Evolutionary conservation across 2,888 invertebrate species (phyloP).

Genomic region (Callyntrura guangdongensis): DNA sequence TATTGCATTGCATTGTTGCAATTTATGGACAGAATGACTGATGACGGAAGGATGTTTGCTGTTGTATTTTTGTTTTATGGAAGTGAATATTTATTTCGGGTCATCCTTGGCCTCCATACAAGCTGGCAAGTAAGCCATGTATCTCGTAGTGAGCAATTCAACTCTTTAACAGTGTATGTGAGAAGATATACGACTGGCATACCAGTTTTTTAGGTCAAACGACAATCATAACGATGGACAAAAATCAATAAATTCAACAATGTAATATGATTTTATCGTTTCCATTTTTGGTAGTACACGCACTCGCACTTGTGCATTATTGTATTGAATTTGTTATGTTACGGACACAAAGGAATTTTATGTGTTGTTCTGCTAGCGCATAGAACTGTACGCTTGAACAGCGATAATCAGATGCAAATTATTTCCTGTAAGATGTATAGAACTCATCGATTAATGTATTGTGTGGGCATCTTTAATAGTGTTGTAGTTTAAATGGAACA

Average conservation of each 20-base stretch:
- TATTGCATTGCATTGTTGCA: constrained; percentile 53
- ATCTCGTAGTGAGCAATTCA: background rate
- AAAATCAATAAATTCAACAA: constrained; percentile 62
- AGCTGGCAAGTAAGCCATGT: too few relatives aligned
- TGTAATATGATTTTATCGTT: constrained; percentile 1
- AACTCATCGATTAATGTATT: background rate
- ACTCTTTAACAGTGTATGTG: background rate
- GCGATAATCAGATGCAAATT: constrained; percentile 55
- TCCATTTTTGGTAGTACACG: background rate
- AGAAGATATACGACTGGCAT: constrained; percentile 5
- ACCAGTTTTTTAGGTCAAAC: constrained; percentile 63
- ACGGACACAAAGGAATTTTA: background rate
- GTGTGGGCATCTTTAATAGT: too few relatives aligned
- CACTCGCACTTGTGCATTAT: background rate
- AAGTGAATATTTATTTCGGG: constrained; percentile 55
- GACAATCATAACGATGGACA: constrained; percentile 23
- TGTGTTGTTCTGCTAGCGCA: background rate
- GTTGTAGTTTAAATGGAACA: too few relatives aligned
- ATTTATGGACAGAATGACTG: constrained; percentile 20
- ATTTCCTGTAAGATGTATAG: constrained; percentile 53
- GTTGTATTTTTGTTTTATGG: constrained; percentile 20
- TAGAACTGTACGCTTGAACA: background rate
- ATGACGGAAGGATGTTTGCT: constrained; percentile 60
- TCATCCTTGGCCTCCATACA: constrained; percentile 73
- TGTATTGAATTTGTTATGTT: background rate